Percentiles rank a stretch among this genome's conserved stretches.
Evolutionary conservation across 2,888 invertebrate genomes (phyloP).

Genomic region (Chrysotoxum bicinctum): DNA sequence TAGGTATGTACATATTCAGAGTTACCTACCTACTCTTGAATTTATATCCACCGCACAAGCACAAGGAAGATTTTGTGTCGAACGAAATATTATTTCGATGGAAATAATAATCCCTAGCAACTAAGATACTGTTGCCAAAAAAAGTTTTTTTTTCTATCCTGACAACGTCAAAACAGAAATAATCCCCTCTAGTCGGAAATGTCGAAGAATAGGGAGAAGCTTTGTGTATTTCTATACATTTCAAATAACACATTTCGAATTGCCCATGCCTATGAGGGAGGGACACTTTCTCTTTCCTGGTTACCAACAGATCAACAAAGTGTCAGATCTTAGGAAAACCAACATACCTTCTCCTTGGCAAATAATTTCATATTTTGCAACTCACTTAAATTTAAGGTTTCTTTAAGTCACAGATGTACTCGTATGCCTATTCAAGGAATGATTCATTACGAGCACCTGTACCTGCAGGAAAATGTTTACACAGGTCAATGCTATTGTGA

Average conservation of each 20-base stretch:
- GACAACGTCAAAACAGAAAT: constrained; percentile 34
- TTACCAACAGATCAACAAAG: neutral
- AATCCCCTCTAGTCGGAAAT: neutral
- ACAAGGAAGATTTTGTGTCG: neutral
- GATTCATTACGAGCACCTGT: no score
- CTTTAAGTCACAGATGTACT: neutral
- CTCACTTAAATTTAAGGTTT: neutral
- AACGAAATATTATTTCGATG: constrained; percentile 18
- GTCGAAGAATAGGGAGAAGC: neutral
- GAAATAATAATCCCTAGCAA: constrained; percentile 19
- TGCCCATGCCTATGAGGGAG: neutral
- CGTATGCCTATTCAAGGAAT: neutral
- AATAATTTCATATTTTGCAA: neutral
- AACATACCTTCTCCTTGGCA: neutral
- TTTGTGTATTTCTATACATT: neutral
- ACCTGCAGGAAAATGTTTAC: no score
- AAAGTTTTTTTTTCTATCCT: neutral
- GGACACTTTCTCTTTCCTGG: neutral
- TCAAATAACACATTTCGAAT: neutral
- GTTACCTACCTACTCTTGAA: neutral
- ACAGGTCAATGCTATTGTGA: neutral
- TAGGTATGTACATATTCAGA: no score
- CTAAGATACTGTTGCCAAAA: constrained; percentile 2
- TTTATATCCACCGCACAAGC: neutral
- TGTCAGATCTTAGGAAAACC: neutral